Conservation (phyloP, 2,888 invertebrate species). For the Drosophila ustulata region DNA sequence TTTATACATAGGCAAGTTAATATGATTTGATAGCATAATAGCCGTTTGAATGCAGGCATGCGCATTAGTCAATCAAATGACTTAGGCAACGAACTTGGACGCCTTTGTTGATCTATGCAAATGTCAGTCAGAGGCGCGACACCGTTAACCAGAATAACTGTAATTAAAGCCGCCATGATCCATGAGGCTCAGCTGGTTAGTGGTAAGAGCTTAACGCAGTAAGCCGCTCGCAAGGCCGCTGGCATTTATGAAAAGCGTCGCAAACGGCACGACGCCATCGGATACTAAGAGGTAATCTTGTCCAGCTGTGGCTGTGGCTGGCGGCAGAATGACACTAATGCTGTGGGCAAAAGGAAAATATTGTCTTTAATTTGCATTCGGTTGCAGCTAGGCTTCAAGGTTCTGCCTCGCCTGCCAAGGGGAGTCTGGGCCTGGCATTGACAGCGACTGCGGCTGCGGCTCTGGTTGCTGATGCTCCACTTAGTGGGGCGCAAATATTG, state of each 20-base stretch:
- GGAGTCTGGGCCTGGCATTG: slow-evolving; percentile 31
- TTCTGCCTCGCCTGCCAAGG: slow-evolving; percentile 45
- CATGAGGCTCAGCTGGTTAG: slow-evolving; percentile 35
- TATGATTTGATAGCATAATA: slow-evolving; percentile 20
- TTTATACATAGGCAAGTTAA: neutral
- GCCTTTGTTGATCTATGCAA: slow-evolving; percentile 59
- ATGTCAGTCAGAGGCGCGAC: slow-evolving; percentile 60
- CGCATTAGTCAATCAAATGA: slow-evolving; percentile 63
- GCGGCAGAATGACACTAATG: slow-evolving; percentile 59
- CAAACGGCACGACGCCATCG: slow-evolving; percentile 6
- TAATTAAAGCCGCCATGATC: slow-evolving; percentile 54
- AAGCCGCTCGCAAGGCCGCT: slow-evolving; percentile 70
- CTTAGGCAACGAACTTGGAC: slow-evolving; percentile 64
- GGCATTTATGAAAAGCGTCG: slow-evolving; percentile 64
- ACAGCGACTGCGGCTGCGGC: slow-evolving; percentile 7
- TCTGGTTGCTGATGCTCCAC: slow-evolving; percentile 52
- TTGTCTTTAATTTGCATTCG: slow-evolving; percentile 59
- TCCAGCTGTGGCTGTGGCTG: slow-evolving; percentile 39
- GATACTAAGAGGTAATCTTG: slow-evolving; percentile 49
- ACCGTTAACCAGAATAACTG: slow-evolving; percentile 70
- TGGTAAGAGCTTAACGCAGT: slow-evolving; percentile 38
- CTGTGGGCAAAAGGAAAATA: slow-evolving; percentile 61
- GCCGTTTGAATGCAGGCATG: slow-evolving; percentile 17
- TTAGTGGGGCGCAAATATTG: slow-evolving; percentile 65
- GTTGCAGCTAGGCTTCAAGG: slow-evolving; percentile 50